These are phyloP conservation scores for Coracopsis vasa DNA, from an alignment of 2,113 vertebrate genomes.

Conservation along the genomic window DNA sequence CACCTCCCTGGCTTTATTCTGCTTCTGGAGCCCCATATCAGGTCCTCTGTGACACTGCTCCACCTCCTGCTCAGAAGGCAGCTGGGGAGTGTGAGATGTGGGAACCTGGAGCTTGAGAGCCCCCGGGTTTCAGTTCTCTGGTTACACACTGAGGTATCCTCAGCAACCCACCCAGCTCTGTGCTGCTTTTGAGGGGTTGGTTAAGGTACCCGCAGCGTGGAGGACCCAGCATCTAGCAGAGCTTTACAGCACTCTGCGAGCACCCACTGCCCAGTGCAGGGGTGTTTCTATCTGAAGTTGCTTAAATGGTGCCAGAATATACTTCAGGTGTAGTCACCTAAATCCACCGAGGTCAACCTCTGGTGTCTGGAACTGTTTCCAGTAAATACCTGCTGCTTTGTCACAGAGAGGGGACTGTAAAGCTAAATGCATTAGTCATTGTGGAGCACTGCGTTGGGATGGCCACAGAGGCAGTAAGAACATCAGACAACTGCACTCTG, in stretches of 20 bases:
- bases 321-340: not conserved
- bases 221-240: rapidly evolving
- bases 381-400: not conserved
- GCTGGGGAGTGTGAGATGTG: not conserved
- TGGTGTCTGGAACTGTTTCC: not conserved
- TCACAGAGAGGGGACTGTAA: rapidly evolving
- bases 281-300: not conserved
- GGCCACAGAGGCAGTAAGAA: not conserved
- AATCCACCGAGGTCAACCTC: not conserved
- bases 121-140: not conserved
- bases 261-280: not conserved
- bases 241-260: not conserved
- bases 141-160: not conserved
- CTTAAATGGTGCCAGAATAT: not conserved
- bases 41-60: not conserved
- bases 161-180: not conserved
- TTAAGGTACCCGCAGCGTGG: rapidly evolving
- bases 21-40: not conserved
- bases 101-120: not conserved
- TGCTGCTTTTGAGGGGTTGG: rapidly evolving
- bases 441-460: rapidly evolving
- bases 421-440: rapidly evolving
- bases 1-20: not conserved
- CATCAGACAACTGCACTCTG: not conserved
- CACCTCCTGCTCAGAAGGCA: not conserved